Evolutionary conservation across 2,797 vertebrate genomes (phyloP).

Genomic region (Okamejei kenojei): DNA sequence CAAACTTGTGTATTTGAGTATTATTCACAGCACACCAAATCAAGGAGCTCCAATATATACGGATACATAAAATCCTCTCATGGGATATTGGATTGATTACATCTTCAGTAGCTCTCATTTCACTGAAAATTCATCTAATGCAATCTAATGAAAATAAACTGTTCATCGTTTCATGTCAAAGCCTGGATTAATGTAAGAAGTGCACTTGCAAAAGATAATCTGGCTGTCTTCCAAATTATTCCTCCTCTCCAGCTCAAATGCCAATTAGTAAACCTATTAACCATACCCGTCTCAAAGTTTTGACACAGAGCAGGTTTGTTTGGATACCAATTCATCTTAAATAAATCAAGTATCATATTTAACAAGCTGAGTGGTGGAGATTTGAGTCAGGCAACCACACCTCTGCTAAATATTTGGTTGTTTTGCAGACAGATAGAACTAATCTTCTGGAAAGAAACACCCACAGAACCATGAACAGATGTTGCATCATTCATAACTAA

Average conservation of each 20-base stretch:
- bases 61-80: not conserved
- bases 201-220: not conserved
- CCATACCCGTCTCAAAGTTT: not conserved
- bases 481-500: not conserved
- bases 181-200: not conserved
- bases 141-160: not conserved
- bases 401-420: not conserved
- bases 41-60: not conserved
- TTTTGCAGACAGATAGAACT: not conserved
- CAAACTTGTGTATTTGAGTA: not conserved
- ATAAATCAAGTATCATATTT: conserved; percentile 31
- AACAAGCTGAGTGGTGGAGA: not conserved
- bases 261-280: not conserved
- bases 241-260: not conserved
- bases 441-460: conserved; percentile 4
- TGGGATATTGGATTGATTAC: not conserved
- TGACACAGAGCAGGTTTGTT: not conserved
- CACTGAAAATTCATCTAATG: not conserved
- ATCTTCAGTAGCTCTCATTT: not conserved
- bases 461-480: conserved; percentile 27
- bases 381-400: not conserved
- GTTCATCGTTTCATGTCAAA: not conserved
- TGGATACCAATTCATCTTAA: not conserved
- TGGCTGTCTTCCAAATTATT: not conserved
- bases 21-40: not conserved